These are phyloP conservation scores for Eurystomus gularis DNA, from an alignment of 2,113 vertebrate genomes.

Conservation along the genomic window DNA sequence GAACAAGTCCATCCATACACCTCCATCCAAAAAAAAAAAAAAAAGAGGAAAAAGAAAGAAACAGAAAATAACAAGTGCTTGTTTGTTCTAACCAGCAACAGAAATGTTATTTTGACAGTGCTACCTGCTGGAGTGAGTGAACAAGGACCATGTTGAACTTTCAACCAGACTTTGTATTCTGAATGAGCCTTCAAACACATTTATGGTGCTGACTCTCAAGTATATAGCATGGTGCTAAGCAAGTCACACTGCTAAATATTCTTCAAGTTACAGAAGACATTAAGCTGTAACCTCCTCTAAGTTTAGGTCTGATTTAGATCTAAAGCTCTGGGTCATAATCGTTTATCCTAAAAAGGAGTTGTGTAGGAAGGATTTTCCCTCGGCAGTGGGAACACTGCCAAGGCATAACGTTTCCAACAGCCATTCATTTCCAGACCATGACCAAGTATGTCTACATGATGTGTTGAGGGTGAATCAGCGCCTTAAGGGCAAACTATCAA, in stretches of 20 bases:
- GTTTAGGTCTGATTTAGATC: background rate
- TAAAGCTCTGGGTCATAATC: background rate
- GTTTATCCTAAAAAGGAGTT: background rate
- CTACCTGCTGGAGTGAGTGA: background rate
- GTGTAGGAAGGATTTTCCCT: background rate
- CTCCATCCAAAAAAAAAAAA: background rate
- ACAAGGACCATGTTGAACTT: background rate
- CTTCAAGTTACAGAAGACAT: background rate
- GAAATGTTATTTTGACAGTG: background rate
- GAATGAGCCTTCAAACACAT: background rate
- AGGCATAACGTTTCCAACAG: background rate
- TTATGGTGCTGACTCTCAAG: background rate
- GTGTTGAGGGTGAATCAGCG: background rate
- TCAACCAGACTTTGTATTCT: background rate
- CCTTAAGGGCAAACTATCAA: background rate
- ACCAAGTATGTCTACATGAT: background rate
- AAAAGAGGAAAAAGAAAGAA: too few relatives aligned
- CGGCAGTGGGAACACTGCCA: background rate
- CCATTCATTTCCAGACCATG: background rate
- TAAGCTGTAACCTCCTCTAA: background rate
- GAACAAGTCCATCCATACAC: fast-evolving
- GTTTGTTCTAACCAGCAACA: background rate
- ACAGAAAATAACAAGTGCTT: background rate
- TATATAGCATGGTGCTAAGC: background rate
- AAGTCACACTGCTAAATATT: background rate